Conservation (phyloP, 2,113 vertebrate genomes). For the Amblyopsis rosae region DNA sequence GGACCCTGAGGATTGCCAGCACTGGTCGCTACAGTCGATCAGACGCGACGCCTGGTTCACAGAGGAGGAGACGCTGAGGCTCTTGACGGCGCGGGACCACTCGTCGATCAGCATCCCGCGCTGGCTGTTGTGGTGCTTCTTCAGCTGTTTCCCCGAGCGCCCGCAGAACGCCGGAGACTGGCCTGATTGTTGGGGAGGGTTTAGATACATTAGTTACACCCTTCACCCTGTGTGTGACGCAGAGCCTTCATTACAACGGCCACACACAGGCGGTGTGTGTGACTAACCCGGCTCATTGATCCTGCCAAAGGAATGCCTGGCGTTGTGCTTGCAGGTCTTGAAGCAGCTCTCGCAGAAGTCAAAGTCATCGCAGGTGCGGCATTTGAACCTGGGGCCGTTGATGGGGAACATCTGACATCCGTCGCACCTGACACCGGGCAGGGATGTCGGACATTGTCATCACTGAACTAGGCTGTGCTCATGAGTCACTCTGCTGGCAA, state of each 20-base stretch:
- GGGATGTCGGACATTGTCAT: background rate
- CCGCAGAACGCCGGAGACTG: constrained; percentile 91
- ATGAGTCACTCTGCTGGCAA: too few relatives aligned
- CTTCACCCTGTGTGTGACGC: too few relatives aligned
- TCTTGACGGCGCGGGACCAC: constrained; percentile 95
- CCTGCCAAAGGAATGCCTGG: constrained; percentile 91
- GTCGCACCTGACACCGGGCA: constrained; percentile 82
- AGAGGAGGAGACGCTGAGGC: constrained; percentile 89
- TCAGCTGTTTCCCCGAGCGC: constrained; percentile 93
- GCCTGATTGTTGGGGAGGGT: constrained; percentile 37
- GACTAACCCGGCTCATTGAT: constrained; percentile 93
- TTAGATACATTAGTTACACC: background rate
- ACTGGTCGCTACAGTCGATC: constrained; percentile 91
- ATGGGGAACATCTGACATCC: constrained; percentile 99
- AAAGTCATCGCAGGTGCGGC: constrained; percentile 96
- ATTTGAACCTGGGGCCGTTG: constrained; percentile 95
- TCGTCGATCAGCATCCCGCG: constrained; percentile 94
- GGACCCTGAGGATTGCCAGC: constrained; percentile 97
- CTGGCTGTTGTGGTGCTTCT: constrained; percentile 87
- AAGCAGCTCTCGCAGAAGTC: constrained; percentile 98
- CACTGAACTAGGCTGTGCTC: too few relatives aligned
- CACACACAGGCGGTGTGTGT: background rate
- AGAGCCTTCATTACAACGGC: background rate
- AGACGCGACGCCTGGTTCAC: constrained; percentile 93
- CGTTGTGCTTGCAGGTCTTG: constrained; percentile 93